These are phyloP conservation scores for Rhyacichthys aspro DNA, from an alignment of 2,797 vertebrate species.

Conservation along the genomic window DNA sequence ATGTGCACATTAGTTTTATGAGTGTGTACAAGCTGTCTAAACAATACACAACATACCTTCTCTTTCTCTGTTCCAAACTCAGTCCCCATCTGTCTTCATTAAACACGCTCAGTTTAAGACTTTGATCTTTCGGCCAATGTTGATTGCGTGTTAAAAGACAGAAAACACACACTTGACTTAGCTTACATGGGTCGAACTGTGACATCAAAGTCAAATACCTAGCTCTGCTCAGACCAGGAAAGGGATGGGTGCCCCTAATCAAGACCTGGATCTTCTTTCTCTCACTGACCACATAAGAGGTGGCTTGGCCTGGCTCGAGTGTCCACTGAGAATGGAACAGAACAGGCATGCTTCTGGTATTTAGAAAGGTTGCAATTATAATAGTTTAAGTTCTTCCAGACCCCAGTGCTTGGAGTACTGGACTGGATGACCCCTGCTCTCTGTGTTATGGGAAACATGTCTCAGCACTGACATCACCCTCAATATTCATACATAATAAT, in stretches of 20 bases:
- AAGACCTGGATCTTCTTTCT: constrained; percentile 62
- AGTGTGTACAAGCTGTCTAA: constrained; percentile 28
- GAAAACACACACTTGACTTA: constrained; percentile 42
- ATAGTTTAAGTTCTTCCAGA: constrained; percentile 76
- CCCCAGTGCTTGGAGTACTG: constrained; percentile 44
- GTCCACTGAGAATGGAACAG: constrained; percentile 44
- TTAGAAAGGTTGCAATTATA: constrained; percentile 79
- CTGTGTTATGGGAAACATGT: constrained; percentile 57
- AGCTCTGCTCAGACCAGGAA: constrained; percentile 40
- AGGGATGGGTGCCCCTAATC: constrained; percentile 58
- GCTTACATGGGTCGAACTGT: constrained; percentile 46
- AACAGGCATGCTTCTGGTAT: constrained; percentile 53
- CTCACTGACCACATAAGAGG: constrained; percentile 58
- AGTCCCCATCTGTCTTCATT: constrained; percentile 64
- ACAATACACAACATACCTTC: constrained; percentile 29
- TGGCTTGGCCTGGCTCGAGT: constrained; percentile 41
- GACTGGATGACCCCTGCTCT: constrained; percentile 51
- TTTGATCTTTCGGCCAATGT: constrained; percentile 63
- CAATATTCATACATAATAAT: neutral
- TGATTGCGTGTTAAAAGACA: constrained; percentile 71
- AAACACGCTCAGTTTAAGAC: constrained; percentile 45
- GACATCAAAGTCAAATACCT: constrained; percentile 59
- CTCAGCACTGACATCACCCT: constrained; percentile 66
- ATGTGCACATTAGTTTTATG: constrained; percentile 41
- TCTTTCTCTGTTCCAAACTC: constrained; percentile 27